A percentile compares a stretch with the other conserved stretches of the same genome.
phyloP scores from a whole-genome alignment of 1,140 invertebrate genomes.

The Caenorhabditis latens region DNA sequence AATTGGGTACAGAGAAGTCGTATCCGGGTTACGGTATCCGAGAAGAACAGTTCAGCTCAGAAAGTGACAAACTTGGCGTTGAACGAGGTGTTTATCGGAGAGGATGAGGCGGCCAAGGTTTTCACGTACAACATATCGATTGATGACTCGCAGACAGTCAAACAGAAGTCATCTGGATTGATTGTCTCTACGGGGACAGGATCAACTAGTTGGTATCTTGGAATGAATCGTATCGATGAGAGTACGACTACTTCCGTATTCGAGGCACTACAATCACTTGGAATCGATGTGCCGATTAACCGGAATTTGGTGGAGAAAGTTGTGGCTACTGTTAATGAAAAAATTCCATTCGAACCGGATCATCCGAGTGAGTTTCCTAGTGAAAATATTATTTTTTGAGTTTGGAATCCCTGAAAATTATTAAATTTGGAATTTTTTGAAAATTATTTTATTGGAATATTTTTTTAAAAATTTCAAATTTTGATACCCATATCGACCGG shows the following conservation, averaged over 20 bases:
- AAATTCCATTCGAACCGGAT: slow-evolving; percentile 74
- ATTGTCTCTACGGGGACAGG: slow-evolving; percentile 96
- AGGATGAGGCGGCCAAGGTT: slow-evolving; percentile 86
- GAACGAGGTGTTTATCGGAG: slow-evolving; percentile 95
- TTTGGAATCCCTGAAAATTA: too few species aligned
- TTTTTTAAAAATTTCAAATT: background rate
- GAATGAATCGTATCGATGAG: slow-evolving; percentile 84
- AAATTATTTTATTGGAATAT: background rate
- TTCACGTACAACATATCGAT: slow-evolving; percentile 88
- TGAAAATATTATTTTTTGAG: too few species aligned
- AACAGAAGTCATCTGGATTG: slow-evolving; percentile 94
- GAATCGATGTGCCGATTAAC: slow-evolving; percentile 75
- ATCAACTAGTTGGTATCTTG: slow-evolving; percentile 90
- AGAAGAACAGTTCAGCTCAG: slow-evolving; percentile 69
- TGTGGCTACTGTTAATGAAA: slow-evolving; percentile 71
- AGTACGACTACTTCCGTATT: slow-evolving; percentile 86
- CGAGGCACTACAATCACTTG: slow-evolving; percentile 78
- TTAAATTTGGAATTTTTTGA: too few species aligned
- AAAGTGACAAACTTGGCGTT: slow-evolving; percentile 81
- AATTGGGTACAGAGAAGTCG: slow-evolving; percentile 1
- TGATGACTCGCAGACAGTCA: slow-evolving; percentile 83
- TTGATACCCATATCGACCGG: background rate
- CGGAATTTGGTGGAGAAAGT: slow-evolving; percentile 90
- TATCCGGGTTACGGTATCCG: slow-evolving; percentile 63
- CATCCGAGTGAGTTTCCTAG: slow-evolving; percentile 48